Evolutionary conservation across 2,797 vertebrate genomes (phyloP), one percentile per base, ranked within the genome.

Genomic region (Bovichtus variegatus): DNA sequence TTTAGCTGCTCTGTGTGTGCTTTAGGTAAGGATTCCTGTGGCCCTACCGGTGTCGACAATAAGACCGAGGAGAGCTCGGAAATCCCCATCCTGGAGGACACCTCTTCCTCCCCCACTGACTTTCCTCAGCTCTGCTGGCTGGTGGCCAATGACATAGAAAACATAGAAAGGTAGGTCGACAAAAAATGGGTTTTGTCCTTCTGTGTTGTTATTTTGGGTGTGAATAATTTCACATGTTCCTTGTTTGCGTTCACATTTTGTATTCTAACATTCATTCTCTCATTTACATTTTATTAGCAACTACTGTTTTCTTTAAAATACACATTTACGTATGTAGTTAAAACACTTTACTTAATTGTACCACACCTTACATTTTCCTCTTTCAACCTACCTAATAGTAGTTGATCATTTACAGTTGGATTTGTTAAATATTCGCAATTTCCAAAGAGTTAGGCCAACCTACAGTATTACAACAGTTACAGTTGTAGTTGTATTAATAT

Each of bases 121-220:
- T 93, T 91, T 87, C 96, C 97, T 81, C 97, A 97, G 74, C 95
- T 97, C 78, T 94, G 94, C 90, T 97, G 96, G 96, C 96, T 97
- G 92, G 96, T 99, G 94, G 97, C 97, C 89, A 96, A 94, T 49
- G 97, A 99, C 92, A 98, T 98, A 78, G 97, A 99, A 88, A 98
- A 98, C 90, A 98, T 97, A 51, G 98, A 99, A 93, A 97, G 94
- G 98, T 98, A 93, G 65, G 91, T 67, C 8, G 23, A 71, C 25
- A 8, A 18, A 18, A 47, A 23, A 8, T 9, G 6, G 50, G 3
- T 40, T 71, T 31, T 9, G 9, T 72, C 15, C 10, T 36, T 43
- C 9, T n/a, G 27, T 40, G 25, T 65, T 34, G 23, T 46, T 9
- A 36, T 11, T 58, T 19, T 47, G 10, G 4, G 7, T 64, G 21